Base-by-base conservation (phyloP, 2,113 vertebrate species). In the Chamaetylas fuelleborni region DNA sequence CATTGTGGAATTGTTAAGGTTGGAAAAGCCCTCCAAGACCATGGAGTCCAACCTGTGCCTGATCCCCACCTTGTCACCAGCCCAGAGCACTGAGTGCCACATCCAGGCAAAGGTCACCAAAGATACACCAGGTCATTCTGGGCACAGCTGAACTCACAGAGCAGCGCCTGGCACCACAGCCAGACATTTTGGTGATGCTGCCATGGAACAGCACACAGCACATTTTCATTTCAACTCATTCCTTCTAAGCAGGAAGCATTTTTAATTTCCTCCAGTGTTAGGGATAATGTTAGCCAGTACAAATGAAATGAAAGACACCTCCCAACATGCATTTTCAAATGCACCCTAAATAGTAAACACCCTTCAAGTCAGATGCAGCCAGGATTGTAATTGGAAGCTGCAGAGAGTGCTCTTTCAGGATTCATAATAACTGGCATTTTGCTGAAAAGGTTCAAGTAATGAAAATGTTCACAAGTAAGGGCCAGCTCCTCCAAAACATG, bases 1-100 rank as follows among this genome's bases (percentile, higher is more conserved):
- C 36, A 14, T 9, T 36, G 65, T 15, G 31, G 54, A 40, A 47
- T 54, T 18, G 15, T 4, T 11, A 1, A 26, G 20, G 9, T 12
- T 61, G 47, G n/a, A 54, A 66, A 61, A 47, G 5, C 1, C 24
- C 16, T 25, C 47, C 18, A 5, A 22, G 53, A 7, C 12, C 19
- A 60, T n/a, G 0, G 0, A 43, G 8, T 23, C 76, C 53, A 14
- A 2, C 0, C 36, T 57, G 66, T 64, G 57, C 0, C 14, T 0
- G 0, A 36, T 29, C 5, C 26, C 28, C 42, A 74, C 16, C 19
- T 14, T 58, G 38, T 66, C 45, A 54, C 12, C 67, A 66, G 38
- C 43, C 43, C 43, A n/a, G 19, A 7, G 77, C 19, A 1, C 60
- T 66, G 33, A 81, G 60, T 38, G 38, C 24, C 4, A 12, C 0